Conservation (phyloP, 2,888 invertebrate species). For the Ophion slaviceki region DNA sequence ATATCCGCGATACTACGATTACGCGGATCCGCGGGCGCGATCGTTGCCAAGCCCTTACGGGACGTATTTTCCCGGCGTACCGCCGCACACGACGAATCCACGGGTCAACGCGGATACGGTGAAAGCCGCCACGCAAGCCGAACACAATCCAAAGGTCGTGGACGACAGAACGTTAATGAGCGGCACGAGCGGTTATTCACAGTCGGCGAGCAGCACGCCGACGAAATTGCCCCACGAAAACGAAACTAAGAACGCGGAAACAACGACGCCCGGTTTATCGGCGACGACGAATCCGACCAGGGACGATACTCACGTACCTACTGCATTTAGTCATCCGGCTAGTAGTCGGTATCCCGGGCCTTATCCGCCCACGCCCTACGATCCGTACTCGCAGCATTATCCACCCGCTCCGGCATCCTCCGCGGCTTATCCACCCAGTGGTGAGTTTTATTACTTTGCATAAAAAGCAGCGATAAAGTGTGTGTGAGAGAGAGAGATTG, state of each 20-base stretch:
- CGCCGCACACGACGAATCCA: conserved; percentile 74
- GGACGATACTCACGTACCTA: conserved; percentile 79
- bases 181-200: conserved; percentile 72
- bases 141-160: conserved; percentile 57
- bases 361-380: conserved; percentile 81
- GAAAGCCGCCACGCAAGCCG: conserved; percentile 68
- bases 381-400: conserved; percentile 82
- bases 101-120: conserved; percentile 69
- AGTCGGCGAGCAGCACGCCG: conserved; percentile 67
- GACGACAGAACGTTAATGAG: conserved; percentile 68
- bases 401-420: conserved; percentile 79
- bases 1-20: conserved; percentile 81
- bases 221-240: conserved; percentile 70
- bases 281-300: conserved; percentile 69
- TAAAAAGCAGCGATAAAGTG: background rate
- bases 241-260: conserved; percentile 68
- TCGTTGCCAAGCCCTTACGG: conserved; percentile 78
- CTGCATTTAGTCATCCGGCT: conserved; percentile 81
- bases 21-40: conserved; percentile 79
- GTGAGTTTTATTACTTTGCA: conserved; percentile 71
- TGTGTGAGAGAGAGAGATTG: background rate
- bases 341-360: conserved; percentile 79
- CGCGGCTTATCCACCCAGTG: conserved; percentile 80
- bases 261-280: conserved; percentile 61
- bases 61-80: conserved; percentile 78